phyloP scores from a whole-genome alignment of 1,140 invertebrate species.

The Lepidurus packardi region DNA sequence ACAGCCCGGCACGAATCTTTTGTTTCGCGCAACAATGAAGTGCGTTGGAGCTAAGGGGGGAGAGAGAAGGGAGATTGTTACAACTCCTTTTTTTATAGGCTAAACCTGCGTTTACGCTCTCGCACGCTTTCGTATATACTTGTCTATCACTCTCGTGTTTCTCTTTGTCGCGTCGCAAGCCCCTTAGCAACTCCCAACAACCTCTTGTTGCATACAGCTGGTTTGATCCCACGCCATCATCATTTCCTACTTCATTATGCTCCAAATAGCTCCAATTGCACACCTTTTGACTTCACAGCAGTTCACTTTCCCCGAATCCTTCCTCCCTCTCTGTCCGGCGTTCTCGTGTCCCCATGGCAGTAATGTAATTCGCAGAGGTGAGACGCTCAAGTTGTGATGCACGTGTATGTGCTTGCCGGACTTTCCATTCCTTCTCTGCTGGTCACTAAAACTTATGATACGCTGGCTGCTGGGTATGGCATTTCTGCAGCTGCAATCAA shows the following conservation, averaged over 20 bases:
- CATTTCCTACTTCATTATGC: conserved; percentile 18
- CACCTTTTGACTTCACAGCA: conserved; percentile 18
- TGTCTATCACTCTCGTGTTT: neutral
- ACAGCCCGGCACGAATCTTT: conserved; percentile 11
- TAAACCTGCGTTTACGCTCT: neutral
- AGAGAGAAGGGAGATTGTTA: neutral
- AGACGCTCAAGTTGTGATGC: neutral
- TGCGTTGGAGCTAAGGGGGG: neutral
- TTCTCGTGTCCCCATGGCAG: neutral
- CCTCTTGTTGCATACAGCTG: conserved; percentile 21
- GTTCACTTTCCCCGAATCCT: neutral
- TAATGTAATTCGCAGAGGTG: neutral
- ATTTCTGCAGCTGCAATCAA: neutral
- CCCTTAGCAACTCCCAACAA: conserved; percentile 21
- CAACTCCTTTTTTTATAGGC: neutral
- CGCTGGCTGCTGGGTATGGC: neutral
- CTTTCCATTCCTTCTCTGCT: too few relatives aligned
- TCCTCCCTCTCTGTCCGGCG: neutral
- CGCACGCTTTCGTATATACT: neutral
- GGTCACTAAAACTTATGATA: neutral
- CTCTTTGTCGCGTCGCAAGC: neutral
- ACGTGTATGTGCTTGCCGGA: too few relatives aligned
- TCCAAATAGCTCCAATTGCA: conserved; percentile 4
- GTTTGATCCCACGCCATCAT: conserved; percentile 21
- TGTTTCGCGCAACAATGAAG: neutral